A percentile compares a stretch with the other conserved stretches of the same genome.
phyloP scores from a whole-genome alignment of 1,140 invertebrate genomes.

The Bombus turneri region DNA sequence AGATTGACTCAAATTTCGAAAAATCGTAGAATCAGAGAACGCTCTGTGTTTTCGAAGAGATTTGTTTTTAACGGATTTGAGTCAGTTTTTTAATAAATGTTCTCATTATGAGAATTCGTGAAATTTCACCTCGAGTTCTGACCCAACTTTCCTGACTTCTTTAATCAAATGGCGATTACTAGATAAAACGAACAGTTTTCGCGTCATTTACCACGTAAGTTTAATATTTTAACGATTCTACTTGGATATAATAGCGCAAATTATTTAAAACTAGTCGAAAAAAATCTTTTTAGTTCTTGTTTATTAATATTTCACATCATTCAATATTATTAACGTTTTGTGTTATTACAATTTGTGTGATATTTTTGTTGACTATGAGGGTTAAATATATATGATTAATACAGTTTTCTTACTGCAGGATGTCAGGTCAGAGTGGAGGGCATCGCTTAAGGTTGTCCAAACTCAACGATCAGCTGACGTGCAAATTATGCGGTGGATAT shows the following conservation, averaged over 20 bases:
- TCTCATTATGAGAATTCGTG: slow-evolving; percentile 72
- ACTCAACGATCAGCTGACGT: slow-evolving; percentile 89
- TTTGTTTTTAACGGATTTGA: neutral
- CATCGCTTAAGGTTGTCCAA: slow-evolving; percentile 83
- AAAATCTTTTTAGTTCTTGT: neutral
- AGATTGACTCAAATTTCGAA: slow-evolving; percentile 48
- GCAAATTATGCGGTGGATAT: slow-evolving; percentile 91
- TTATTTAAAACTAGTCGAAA: neutral
- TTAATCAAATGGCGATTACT: slow-evolving; percentile 76
- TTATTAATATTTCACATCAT: neutral
- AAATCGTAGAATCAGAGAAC: slow-evolving; percentile 16
- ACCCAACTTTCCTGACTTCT: slow-evolving; percentile 79
- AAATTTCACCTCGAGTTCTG: slow-evolving; percentile 71
- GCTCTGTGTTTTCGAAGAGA: neutral
- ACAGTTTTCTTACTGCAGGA: slow-evolving; percentile 67
- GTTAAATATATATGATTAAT: neutral
- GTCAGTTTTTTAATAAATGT: slow-evolving; percentile 40
- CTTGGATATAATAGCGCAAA: neutral
- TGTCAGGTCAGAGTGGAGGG: slow-evolving; percentile 81
- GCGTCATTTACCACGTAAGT: slow-evolving; percentile 68
- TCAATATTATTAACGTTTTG: slow-evolving; percentile 1
- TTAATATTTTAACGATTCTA: neutral
- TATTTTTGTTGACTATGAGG: neutral
- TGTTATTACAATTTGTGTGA: neutral
- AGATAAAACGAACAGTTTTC: slow-evolving; percentile 70